Base-by-base conservation (phyloP, 1,140 invertebrate species). In the Lepidotrigona ventralis region DNA sequence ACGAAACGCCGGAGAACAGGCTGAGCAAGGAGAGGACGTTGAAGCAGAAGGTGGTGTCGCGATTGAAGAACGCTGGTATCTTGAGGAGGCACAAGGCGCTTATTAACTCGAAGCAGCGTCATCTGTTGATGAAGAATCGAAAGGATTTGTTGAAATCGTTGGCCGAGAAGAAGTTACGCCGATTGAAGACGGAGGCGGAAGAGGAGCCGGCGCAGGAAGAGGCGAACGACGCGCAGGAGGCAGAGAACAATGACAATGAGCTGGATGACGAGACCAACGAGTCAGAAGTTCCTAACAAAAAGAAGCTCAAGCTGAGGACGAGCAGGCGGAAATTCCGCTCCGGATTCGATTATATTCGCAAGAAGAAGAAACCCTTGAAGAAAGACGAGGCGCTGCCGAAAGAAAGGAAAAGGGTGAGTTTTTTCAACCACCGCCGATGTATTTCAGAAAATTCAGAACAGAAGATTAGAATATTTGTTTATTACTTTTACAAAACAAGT, bases 331-430 rank as follows among this genome's bases (percentile, higher is more conserved):
- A 96, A 93, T 95, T 96, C 83, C 96, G 96, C 77, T 96, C 96
- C 14, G 97, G 98, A 6, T 98, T 98, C 92, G 98, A 98, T 94
- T 98, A 98, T 83, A 98, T 98, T 66, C 94, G 97, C 21, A 98
- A 98, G 88, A 98, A 98, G 95, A 98, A 98, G 92, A 97, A 96
- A 83, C 94, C 95, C 4, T 85, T 94, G 60, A 94, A 94, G 68
- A 94, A 93, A 66, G 94, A 94, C 19, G 93, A 93, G 11, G 83
- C 89, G 68, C 64, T 91, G n/a, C 86, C 91, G 0, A 94, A 94
- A 63, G 94, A 94, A 68, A 91, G 90, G 46, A 94, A 94, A 84
- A 93, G 94, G 87, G 94, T 95, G 89, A 74, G 90, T 89, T 51
- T 19, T 33, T 33, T 33, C 33, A 33, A 33, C 23, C 56, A n/a